Evolutionary conservation across 2,797 vertebrate species (phyloP).

Genomic region (Carcharodon carcharias): DNA sequence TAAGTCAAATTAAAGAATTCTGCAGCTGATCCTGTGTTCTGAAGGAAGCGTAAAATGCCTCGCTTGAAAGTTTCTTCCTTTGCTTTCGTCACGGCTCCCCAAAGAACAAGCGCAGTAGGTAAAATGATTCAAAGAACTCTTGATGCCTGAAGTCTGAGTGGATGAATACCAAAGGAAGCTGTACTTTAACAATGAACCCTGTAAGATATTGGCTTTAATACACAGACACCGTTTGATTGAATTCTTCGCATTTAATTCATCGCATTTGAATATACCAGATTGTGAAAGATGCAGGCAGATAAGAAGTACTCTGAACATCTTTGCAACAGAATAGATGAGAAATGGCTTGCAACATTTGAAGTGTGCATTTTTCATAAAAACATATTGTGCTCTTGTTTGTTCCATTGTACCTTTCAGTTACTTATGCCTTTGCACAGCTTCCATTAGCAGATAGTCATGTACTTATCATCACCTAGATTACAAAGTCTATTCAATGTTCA

Average conservation of each 20-base stretch:
- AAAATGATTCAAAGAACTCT: not conserved
- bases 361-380: not conserved
- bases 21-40: not conserved
- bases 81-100: not conserved
- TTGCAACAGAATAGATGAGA: not conserved
- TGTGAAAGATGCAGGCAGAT: not conserved
- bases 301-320: not conserved
- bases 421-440: not conserved
- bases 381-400: not conserved
- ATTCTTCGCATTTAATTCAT: not conserved
- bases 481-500: not conserved
- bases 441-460: not conserved
- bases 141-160: not conserved
- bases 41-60: not conserved
- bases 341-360: not conserved
- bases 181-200: not conserved
- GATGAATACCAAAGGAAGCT: not conserved
- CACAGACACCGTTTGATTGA: not conserved
- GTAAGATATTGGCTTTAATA: not conserved
- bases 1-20: not conserved
- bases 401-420: slow-evolving; percentile 1
- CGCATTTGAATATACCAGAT: not conserved
- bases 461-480: not conserved
- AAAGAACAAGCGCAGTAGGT: not conserved
- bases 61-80: not conserved